phyloP scores from a whole-genome alignment of 2,888 invertebrate genomes.

The Pseudoips prasinana region DNA sequence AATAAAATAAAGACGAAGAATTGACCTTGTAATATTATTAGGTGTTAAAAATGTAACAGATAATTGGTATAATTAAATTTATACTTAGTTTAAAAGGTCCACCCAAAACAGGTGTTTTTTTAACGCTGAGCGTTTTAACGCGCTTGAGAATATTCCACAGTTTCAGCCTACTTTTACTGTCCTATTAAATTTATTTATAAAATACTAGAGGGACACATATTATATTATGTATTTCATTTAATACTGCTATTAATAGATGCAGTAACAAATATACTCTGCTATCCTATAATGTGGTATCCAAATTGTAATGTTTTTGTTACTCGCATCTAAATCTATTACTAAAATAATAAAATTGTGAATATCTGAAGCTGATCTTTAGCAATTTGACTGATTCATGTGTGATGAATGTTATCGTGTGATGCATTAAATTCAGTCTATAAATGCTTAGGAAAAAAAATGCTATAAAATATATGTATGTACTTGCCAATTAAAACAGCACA shows the following conservation, averaged over 20 bases:
- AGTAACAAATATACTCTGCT: conserved; percentile 41
- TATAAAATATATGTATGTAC: conserved; percentile 39
- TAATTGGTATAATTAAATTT: too few relatives aligned
- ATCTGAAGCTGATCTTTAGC: conserved; percentile 32
- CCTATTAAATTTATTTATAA: conserved; percentile 53
- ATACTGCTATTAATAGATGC: conserved; percentile 68
- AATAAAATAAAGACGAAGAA: too few relatives aligned
- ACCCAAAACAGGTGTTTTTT: too few relatives aligned
- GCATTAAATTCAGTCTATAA: conserved; percentile 58
- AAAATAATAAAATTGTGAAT: conserved; percentile 43
- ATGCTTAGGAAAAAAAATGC: conserved; percentile 45
- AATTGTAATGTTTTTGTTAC: conserved; percentile 31
- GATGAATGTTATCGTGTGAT: conserved; percentile 66
- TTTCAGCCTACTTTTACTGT: conserved; percentile 45
- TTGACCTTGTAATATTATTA: too few relatives aligned
- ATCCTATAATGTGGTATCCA: conserved; percentile 30
- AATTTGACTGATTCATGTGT: conserved; percentile 50
- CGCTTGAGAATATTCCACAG: conserved; percentile 41
- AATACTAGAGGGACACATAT: conserved; percentile 55
- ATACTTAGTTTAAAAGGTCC: too few relatives aligned
- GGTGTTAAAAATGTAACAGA: too few relatives aligned
- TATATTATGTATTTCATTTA: conserved; percentile 45
- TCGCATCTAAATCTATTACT: conserved; percentile 47
- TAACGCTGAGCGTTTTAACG: too few relatives aligned
- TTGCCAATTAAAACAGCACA: conserved; percentile 41